phyloP scores from a whole-genome alignment of 2,888 invertebrate species.

The Mythimna lalbum region DNA sequence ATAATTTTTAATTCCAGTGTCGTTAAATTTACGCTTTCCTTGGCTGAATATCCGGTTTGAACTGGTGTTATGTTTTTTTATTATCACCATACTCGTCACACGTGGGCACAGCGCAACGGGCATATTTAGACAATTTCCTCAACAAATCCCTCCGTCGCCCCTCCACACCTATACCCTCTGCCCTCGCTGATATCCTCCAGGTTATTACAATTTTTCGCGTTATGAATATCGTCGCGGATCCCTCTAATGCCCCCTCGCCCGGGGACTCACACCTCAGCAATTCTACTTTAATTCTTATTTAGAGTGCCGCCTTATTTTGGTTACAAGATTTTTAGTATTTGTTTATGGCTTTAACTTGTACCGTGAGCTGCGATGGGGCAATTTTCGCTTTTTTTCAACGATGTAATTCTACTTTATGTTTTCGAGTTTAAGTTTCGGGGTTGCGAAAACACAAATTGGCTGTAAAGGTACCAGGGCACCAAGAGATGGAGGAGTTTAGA shows the following conservation, averaged over 20 bases:
- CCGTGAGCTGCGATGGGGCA: conserved; percentile 79
- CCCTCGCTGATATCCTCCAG: conserved; percentile 84
- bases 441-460: conserved; percentile 79
- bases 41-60: conserved; percentile 51
- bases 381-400: conserved; percentile 82
- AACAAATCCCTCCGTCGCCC: conserved; percentile 82
- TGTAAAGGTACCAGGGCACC: conserved; percentile 67
- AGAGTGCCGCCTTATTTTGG: conserved; percentile 89
- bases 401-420: conserved; percentile 80
- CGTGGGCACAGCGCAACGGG: conserved; percentile 68
- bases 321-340: conserved; percentile 90
- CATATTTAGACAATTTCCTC: conserved; percentile 89
- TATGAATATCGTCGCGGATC: conserved; percentile 89
- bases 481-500: conserved; percentile 67
- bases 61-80: conserved; percentile 39
- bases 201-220: conserved; percentile 91
- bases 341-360: conserved; percentile 87
- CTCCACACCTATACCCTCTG: conserved; percentile 77
- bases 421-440: conserved; percentile 73
- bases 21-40: conserved; percentile 63
- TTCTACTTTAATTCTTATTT: conserved; percentile 90
- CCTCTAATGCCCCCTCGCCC: conserved; percentile 79
- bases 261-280: conserved; percentile 89
- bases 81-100: conserved; percentile 61
- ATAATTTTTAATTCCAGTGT: conserved; percentile 57